Base-by-base conservation (phyloP, 2,797 vertebrate species). In the Peromyscus eremicus region DNA sequence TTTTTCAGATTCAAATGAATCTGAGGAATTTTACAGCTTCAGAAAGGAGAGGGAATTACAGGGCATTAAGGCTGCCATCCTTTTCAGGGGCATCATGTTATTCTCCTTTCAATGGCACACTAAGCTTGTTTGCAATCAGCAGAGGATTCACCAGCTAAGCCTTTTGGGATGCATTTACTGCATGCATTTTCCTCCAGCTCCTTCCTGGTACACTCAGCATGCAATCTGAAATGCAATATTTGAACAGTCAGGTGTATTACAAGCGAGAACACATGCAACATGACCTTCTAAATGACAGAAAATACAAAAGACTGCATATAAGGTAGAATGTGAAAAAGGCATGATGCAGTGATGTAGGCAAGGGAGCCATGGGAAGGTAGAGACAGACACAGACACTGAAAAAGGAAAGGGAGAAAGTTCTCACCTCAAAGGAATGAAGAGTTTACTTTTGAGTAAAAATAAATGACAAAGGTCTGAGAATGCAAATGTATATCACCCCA, bases 1-100 rank as follows among this genome's bases (percentile, higher is more conserved):
- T n/a, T 55, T 97, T 95, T 89, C 11, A 57, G 23, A 90, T 95
- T 93, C 34, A 88, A 93, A 97, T 93, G n/a, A 88, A 89, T 83
- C 55, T 37, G 88, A 70, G 80, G 21, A 73, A 86, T 95, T 94
- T 73, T 93, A 68, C 76, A 93, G 29, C 40, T 76, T 75, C 23
- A 86, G 87, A 87, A 85, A 90, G 71, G 27, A 85, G 43, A 83
- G 29, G 64, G 80, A 93, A 95, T 95, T 93, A 81, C 43, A 91
- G 11, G 55, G 23, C 57, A 83, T 95, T 92, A 71, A 70, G 85
- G 64, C 19, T 64, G 40, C 27, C 34, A 93, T 90, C 55, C 12
- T 84, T 97, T 97, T 92, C 37, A 79, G 49, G 71, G 16, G 40
- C 21, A 66, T 93, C 19, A 8, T 85, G 57, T 88, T 91, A 93